Conservation (phyloP, 37 sponge, comb jelly and placozoan genomes). For the Geodia barretti region DNA sequence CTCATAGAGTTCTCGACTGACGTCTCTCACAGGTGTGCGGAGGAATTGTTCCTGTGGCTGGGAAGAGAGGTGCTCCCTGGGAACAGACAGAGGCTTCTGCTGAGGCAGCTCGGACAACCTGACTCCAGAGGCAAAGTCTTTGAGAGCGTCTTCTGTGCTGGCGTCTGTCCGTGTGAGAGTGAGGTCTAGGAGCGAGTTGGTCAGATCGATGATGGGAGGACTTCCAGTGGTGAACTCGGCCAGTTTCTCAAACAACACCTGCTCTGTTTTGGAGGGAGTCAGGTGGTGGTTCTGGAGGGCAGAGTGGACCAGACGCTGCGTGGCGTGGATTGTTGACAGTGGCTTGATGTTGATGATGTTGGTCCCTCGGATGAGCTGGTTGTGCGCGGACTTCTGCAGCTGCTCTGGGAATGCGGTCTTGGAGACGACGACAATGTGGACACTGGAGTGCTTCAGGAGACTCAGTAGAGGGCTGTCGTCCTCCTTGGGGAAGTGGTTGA, state of each 20-base stretch:
- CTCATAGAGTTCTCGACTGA: background rate
- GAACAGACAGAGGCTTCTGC: background rate
- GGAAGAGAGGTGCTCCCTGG: background rate
- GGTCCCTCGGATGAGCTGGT: conserved; percentile 18
- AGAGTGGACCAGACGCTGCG: conserved; percentile 27
- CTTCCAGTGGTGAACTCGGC: conserved; percentile 44
- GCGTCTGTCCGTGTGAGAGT: background rate
- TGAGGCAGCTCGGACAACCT: background rate
- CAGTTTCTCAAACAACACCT: conserved; percentile 20
- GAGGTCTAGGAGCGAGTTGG: background rate
- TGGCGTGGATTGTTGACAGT: conserved; percentile 10
- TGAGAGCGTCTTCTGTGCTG: background rate
- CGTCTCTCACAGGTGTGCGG: background rate
- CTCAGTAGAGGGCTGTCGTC: background rate
- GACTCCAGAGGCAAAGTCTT: background rate
- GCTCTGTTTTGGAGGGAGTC: conserved; percentile 14
- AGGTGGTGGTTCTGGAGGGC: conserved; percentile 6
- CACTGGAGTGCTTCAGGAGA: conserved; percentile 10
- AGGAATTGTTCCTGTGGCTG: background rate
- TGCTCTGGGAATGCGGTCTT: conserved; percentile 8
- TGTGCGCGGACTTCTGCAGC: conserved; percentile 8
- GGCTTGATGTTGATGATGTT: conserved; percentile 7
- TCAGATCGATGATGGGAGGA: conserved; percentile 27
- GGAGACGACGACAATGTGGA: conserved; percentile 26
- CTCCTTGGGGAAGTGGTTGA: conserved; percentile 8